Evolutionary conservation across 2,113 vertebrate genomes (phyloP).

Genomic region (Peromyscus leucopus): DNA sequence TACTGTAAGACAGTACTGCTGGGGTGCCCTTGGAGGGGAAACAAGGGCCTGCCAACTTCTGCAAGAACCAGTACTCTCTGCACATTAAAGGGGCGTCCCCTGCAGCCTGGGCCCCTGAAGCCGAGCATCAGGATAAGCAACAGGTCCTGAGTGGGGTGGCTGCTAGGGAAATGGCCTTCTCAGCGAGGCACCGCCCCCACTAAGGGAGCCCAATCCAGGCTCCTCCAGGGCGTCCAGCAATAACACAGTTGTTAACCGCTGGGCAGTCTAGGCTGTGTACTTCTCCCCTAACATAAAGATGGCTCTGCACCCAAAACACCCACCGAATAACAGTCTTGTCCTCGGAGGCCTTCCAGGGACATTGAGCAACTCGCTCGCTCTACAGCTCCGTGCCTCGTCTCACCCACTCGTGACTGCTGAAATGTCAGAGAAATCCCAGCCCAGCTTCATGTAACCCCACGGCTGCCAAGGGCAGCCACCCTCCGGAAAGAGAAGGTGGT

Average conservation of each 20-base stretch:
- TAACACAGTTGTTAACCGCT: background rate
- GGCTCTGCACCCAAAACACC: background rate
- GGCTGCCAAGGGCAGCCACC: conserved; percentile 70
- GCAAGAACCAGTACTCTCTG: rapidly evolving
- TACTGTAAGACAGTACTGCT: background rate
- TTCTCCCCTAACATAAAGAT: conserved; percentile 42
- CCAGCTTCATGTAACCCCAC: conserved; percentile 61
- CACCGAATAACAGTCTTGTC: conserved; percentile 28
- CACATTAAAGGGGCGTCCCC: background rate
- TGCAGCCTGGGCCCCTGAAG: background rate
- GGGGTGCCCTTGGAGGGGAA: background rate
- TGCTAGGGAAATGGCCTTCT: background rate
- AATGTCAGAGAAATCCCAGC: conserved; percentile 47
- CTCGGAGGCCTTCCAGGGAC: conserved; percentile 65
- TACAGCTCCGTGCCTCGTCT: background rate
- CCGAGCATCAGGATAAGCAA: background rate
- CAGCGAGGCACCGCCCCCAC: background rate
- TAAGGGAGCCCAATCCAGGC: background rate
- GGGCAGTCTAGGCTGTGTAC: background rate
- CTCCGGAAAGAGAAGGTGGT: conserved; percentile 71
- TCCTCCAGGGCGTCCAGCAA: conserved; percentile 21
- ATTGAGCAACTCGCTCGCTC: conserved; percentile 67
- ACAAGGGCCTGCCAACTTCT: too few species aligned
- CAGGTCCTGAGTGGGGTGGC: too few species aligned
- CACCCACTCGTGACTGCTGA: conserved; percentile 15